phyloP scores from a whole-genome alignment of 64 coral and sea anemone species.

The Actinia tenebrosa region DNA sequence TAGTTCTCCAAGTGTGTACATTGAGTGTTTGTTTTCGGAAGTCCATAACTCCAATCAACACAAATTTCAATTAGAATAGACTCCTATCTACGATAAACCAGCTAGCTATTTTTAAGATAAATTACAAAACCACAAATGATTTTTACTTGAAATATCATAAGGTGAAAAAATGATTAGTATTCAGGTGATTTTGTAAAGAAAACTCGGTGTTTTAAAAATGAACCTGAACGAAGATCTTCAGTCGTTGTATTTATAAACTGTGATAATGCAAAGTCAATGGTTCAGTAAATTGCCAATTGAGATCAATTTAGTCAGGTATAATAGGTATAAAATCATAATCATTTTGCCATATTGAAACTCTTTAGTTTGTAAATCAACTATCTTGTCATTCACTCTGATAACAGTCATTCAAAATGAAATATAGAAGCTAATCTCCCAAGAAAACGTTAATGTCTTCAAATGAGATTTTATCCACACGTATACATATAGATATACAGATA shows the following conservation, averaged over 20 bases:
- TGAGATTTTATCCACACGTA: too few species aligned
- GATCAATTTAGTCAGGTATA: neutral
- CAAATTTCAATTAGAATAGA: neutral
- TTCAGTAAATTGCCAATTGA: neutral
- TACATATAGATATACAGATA: too few species aligned
- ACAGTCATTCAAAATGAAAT: neutral
- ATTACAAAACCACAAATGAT: neutral
- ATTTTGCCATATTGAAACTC: neutral
- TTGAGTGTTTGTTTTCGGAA: neutral
- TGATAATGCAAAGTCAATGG: neutral
- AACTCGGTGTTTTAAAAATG: neutral
- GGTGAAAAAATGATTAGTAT: neutral
- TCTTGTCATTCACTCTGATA: neutral
- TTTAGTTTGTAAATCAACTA: neutral
- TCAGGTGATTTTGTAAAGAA: neutral
- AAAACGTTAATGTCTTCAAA: too few species aligned
- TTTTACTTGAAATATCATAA: neutral
- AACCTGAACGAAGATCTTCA: neutral
- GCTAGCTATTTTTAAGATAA: neutral
- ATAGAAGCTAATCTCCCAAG: too few species aligned
- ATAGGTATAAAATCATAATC: neutral
- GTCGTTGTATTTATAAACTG: neutral
- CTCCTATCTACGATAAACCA: neutral
- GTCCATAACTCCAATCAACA: constrained; percentile 4
- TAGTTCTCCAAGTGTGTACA: neutral